These are phyloP conservation scores for Thalassarche chlororhynchos DNA, from an alignment of 2,113 vertebrate species.

Conservation along the genomic window DNA sequence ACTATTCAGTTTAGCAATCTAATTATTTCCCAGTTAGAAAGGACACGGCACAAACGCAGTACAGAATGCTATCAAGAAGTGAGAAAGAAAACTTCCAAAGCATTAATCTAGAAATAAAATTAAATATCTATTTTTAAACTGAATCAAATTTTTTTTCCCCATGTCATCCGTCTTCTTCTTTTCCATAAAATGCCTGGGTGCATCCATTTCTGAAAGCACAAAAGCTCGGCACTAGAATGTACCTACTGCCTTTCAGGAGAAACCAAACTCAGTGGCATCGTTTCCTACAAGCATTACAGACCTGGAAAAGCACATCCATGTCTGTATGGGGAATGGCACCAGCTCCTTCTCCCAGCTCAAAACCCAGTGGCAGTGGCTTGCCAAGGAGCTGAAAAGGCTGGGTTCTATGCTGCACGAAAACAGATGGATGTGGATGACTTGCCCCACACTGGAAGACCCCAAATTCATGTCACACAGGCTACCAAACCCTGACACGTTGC, in stretches of 20 bases:
- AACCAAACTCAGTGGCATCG: neutral
- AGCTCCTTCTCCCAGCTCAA: neutral
- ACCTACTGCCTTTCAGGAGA: neutral
- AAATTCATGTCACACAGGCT: neutral
- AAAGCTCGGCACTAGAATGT: neutral
- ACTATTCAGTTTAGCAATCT: neutral
- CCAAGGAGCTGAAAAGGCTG: neutral
- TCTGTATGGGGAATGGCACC: neutral
- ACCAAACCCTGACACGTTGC: neutral
- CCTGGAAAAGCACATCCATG: neutral
- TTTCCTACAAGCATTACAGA: neutral
- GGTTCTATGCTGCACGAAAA: neutral
- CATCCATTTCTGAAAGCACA: neutral
- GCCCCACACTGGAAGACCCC: neutral
- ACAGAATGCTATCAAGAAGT: neutral
- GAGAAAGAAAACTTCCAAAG: neutral
- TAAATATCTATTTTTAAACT: neutral
- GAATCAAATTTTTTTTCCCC: rapidly evolving
- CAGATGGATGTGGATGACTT: neutral
- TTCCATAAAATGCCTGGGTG: neutral
- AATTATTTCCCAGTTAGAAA: neutral
- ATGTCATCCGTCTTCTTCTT: neutral
- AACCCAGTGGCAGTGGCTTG: neutral
- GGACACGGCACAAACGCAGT: neutral
- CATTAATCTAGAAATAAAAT: neutral